Conservation (phyloP, 2,797 vertebrate species). For the Chanos chanos region DNA sequence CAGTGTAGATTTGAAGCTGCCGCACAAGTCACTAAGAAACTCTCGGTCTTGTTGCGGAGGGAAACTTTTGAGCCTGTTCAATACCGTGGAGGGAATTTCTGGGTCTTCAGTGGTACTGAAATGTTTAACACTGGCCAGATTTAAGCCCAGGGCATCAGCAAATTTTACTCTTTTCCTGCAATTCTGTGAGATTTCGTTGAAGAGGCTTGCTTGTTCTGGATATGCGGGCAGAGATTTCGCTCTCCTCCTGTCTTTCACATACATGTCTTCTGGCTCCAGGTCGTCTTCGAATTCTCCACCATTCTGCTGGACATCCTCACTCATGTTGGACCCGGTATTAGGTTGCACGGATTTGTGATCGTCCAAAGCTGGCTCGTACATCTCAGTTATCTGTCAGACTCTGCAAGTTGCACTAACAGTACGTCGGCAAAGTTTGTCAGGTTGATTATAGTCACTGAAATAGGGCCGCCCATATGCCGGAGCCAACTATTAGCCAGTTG, state of each 20-base stretch:
- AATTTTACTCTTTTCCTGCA: constrained; percentile 86
- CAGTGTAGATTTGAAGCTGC: constrained; percentile 38
- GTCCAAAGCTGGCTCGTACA: too few species aligned
- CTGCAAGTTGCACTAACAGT: too few species aligned
- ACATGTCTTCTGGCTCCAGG: constrained; percentile 41
- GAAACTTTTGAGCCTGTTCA: constrained; percentile 72
- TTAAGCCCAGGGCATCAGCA: constrained; percentile 83
- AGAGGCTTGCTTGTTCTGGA: constrained; percentile 55
- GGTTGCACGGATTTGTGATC: too few species aligned
- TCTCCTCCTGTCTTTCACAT: constrained; percentile 60
- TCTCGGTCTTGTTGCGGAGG: constrained; percentile 50
- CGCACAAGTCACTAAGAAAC: constrained; percentile 36
- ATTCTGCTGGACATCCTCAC: constrained; percentile 53
- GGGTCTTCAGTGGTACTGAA: constrained; percentile 84
- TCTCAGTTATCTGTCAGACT: too few species aligned
- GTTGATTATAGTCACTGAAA: too few species aligned
- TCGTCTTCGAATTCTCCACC: constrained; percentile 49
- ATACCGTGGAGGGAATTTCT: constrained; percentile 74
- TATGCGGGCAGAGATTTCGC: constrained; percentile 69
- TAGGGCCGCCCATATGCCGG: too few species aligned
- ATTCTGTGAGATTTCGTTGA: constrained; percentile 45
- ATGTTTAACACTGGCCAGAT: constrained; percentile 83
- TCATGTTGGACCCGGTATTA: constrained; percentile 13
- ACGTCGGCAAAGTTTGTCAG: too few species aligned
- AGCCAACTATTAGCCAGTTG: too few species aligned